A percentile compares a stretch with the other conserved stretches of the same genome.
Evolutionary conservation across 2,113 vertebrate species (phyloP).

Genomic region (Psophia crepitans): DNA sequence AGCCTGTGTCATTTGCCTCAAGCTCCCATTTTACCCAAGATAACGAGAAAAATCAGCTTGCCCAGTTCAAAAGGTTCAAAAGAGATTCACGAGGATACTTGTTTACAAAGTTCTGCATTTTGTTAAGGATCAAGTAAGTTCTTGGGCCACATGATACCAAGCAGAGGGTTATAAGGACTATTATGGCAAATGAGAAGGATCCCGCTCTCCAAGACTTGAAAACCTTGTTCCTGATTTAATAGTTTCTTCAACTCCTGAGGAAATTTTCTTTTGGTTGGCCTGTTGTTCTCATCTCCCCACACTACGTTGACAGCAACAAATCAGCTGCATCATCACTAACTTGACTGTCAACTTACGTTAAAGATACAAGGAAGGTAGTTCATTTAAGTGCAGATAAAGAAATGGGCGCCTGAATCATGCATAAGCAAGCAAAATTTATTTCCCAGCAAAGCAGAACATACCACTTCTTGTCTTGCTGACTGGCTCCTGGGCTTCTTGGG

Average conservation of each 20-base stretch:
- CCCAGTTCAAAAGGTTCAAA: not conserved
- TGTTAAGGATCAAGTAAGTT: not conserved
- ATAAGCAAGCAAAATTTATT: slow-evolving; percentile 13
- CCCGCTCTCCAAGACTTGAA: not conserved
- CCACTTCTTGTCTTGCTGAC: slow-evolving; percentile 85
- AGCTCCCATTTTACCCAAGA: not conserved
- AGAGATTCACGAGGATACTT: not conserved
- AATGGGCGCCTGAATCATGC: not conserved
- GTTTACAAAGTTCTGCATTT: not conserved
- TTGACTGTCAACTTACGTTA: not conserved
- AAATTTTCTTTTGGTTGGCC: not conserved
- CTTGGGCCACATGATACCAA: not conserved
- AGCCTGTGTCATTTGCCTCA: not conserved
- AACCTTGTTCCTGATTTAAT: not conserved
- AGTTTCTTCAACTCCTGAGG: not conserved
- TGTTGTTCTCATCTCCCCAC: not conserved
- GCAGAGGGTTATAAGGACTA: not conserved
- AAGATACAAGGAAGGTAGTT: slow-evolving; percentile 43
- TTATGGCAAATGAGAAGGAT: not conserved
- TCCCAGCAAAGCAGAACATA: slow-evolving; percentile 66
- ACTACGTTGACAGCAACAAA: not conserved
- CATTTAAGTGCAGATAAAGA: slow-evolving; percentile 39
- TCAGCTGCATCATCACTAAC: not conserved
- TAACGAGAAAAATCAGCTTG: not conserved
- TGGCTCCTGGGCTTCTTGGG: slow-evolving; percentile 80